Base-by-base conservation (phyloP, 2,113 vertebrate species). In the Poeciliopsis turrubarensis region DNA sequence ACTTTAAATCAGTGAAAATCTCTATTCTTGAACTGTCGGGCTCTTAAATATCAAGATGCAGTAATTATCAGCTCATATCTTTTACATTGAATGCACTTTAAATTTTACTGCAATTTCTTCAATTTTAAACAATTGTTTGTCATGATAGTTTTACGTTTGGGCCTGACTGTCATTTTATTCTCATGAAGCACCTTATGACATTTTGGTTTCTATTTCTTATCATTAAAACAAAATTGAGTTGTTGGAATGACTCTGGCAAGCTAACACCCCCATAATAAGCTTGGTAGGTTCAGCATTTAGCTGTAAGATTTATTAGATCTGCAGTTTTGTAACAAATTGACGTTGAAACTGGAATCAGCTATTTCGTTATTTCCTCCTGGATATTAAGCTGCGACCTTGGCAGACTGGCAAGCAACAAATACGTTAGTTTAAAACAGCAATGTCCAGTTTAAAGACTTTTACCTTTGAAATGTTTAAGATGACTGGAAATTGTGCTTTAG, bases 51-150 rank as follows among this genome's bases (percentile, higher is more conserved):
- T 74, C 65, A 54, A 86, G 73, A 90, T 77, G 79, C 73, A 87
- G 88, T 89, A 86, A 75, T 71, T 79, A 84, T 83, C 44, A 64
- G 84, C 77, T 82, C 66, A 85, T 88, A 89, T 87, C 75, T 90
- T 90, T 86, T 81, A 83, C 88, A 86, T 90, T 68, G 57, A 91
- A 92, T 86, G 91, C 92, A 93, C 91, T 93, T 93, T 93, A 93
- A 90, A 86, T 80, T 70, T 85, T 61, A 77, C 80, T 80, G 83
- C 81, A 80, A 80, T 91, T 88, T 88, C 32, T 62, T 84, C 39
- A 60, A 80, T 85, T 60, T 78, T 76, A 86, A 87, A 82, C 41
- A 86, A 79, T 84, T 78, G 37, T 89, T 68, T 79, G 60, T 75
- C 75, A 54, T 86, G 79, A 80, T 89, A 57, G 62, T 82, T 77